phyloP scores from a whole-genome alignment of 1,140 invertebrate species.

The Hypsibius dujardini region DNA sequence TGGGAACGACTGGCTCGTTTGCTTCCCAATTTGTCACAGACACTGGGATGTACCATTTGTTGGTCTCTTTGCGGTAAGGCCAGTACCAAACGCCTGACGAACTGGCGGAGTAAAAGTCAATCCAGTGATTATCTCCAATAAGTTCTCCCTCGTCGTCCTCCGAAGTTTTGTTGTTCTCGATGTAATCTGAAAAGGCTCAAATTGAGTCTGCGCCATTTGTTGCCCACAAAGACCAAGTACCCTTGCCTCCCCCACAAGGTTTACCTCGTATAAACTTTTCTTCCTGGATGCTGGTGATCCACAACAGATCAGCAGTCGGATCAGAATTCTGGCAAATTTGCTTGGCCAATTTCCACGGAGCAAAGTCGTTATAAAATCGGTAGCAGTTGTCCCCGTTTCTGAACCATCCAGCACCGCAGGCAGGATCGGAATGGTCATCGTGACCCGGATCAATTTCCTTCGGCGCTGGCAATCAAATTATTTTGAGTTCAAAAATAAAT shows the following conservation, averaged over 20 bases:
- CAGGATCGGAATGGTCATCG: background rate
- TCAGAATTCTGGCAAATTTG: conserved; percentile 5
- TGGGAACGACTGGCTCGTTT: background rate
- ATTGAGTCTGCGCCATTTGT: background rate
- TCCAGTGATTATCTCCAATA: background rate
- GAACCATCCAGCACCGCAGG: background rate
- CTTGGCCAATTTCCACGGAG: background rate
- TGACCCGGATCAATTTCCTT: background rate
- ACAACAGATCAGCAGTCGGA: background rate
- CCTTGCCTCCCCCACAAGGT: background rate
- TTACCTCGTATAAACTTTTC: background rate
- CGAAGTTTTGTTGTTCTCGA: background rate
- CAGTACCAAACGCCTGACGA: background rate
- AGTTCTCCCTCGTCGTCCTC: background rate
- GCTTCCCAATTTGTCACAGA: background rate
- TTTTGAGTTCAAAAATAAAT: too few species aligned
- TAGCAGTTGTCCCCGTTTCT: background rate
- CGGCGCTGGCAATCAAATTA: too few species aligned
- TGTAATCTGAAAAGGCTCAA: background rate
- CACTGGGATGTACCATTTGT: background rate
- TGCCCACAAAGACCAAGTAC: background rate
- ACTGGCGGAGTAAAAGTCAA: background rate
- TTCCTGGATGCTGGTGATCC: background rate
- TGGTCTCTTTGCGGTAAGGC: background rate
- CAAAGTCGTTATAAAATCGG: too few species aligned